Evolutionary conservation across 1,140 invertebrate species (phyloP), one percentile per base, ranked within the genome.

Genomic region (Arion vulgaris): DNA sequence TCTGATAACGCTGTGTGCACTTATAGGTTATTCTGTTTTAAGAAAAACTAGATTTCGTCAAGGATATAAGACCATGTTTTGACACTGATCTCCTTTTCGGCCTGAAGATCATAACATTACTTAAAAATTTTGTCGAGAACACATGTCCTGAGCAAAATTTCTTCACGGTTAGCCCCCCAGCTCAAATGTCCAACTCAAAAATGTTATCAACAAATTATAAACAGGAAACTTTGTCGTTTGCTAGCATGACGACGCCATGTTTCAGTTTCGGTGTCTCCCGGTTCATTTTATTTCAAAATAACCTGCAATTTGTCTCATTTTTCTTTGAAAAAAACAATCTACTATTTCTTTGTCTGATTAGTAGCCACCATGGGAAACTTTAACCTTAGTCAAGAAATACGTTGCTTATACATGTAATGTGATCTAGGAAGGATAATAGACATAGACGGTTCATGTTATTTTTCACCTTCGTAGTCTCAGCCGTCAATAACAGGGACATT

Each of bases 371-470:
- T 45, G 41, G 41, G 41, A 7, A 45, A 7, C 15, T 15, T 15
- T 45, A 45, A 45, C 41, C 41, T 28, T 11, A 23, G 17, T 28
- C 62, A 32, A 7, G 62, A 66, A 66, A 34, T 66, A 66, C 32
- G 62, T 66, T 66, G 2, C 11, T 28, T 66, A 7, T 66, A 28
- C 9, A 32, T 66, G 62, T 66, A 66, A 66, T 66, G 62, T 34
- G 17, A 66, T 66, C 62, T 57, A 17, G 62, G n/a, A 32, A 11
- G 62, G 28, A n/a, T 66, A 2, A 32, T 32, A 5, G 28, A 32
- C n/a, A 66, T 34, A 32, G 26, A 57, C 28, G 28, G 28, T 13
- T 71, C 41, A 73, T 73, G 71, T 73, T 38, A 73, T 73, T 73
- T 39, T 73, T 73, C 71, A 73, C 71, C 41, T 73, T 26, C 36